Evolutionary conservation across 1,140 invertebrate species (phyloP), one percentile per base, ranked within the genome.

Genomic region (Drosophila prosaltans): DNA sequence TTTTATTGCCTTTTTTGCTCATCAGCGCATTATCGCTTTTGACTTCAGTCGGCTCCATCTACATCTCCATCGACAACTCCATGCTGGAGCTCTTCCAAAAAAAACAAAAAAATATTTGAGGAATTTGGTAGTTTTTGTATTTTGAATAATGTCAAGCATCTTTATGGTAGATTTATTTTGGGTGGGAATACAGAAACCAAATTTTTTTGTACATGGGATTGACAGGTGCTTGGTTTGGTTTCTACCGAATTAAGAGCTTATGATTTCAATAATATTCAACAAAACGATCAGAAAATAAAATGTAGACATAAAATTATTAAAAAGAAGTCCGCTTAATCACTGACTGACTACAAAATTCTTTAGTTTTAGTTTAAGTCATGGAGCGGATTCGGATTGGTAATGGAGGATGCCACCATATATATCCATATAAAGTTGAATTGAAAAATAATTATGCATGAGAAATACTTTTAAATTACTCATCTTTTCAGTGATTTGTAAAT

Each of bases 1-100:
- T 89, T 88, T 88, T 88, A 88, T 88, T 74, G 84, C 80, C 84
- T 83, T 83, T 88, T 83, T 88, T 83, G 84, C 77, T 67, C 70
- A 72, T 65, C 58, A 43, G 40, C 48, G 57, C 30, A 74, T 65
- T 70, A 71, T 74, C 72, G 61, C 62, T 40, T 45, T 67, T 51
- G 45, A 51, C 45, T 51, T 51, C 45, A 65, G 68, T 64, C 72
- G 67, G 66, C 24, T 62, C 51, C 60, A 45, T 24, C 16, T 64
- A 9, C 45, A 64, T 9, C 26, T 64, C 26, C 45, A 48, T 26
- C n/a, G 6, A 3, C 61, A 64, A n/a, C 32, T 36, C 24, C 26
- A 11, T 45, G 40, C 32, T 70, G 57, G 68, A 55, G 60, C 59
- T 57, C 24, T n/a, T 4, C 11, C 40, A 11, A 7, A 16, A 2